Base-by-base conservation (phyloP, 2,888 invertebrate species). In the Plagodis pulveraria region DNA sequence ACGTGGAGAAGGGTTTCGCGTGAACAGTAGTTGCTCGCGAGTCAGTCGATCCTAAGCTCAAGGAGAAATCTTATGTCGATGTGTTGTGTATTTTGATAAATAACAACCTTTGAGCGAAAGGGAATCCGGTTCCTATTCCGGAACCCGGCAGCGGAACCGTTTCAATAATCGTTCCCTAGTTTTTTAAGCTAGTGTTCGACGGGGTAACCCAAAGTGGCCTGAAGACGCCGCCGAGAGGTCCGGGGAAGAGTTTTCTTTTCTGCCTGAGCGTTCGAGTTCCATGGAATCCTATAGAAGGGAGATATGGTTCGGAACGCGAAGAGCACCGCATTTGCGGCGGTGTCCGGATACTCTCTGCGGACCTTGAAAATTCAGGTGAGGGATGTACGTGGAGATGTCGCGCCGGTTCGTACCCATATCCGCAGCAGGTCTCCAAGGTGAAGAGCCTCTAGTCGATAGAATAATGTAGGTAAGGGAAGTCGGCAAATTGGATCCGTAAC, bases 401-500 rank as follows among this genome's bases (percentile, higher is more conserved):
- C 80, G 79, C 80, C 76, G 81, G 76, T 74, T 93, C 94, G 94
- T 95, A 95, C 94, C 94, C 93, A 94, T 94, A 95, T 94, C 95
- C 94, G 94, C 95, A 95, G 94, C 95, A 95, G 95, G 95, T 95
- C 94, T 95, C 95, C 95, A 94, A 95, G 95, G 94, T 94, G 89
- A 94, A 91, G 89, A 94, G 94, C 94, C 94, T 94, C 93, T 94
- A 93, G 94, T 94, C 93, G 76, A 77, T 78, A 79, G 78, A 94
- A 89, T 93, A 94, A 95, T 94, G 94, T 94, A 94, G 94, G 92
- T 94, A 94, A 94, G 94, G 93, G 93, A 94, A 94, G 94, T 94
- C 94, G 94, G 93, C 94, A 95, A 95, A 94, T 91, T 93, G 87
- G 94, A 94, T 93, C 92, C 90, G 92, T 92, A 93, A 93, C 93